Base-by-base conservation (phyloP, 2,888 invertebrate genomes). In the Drosophila borborema region DNA sequence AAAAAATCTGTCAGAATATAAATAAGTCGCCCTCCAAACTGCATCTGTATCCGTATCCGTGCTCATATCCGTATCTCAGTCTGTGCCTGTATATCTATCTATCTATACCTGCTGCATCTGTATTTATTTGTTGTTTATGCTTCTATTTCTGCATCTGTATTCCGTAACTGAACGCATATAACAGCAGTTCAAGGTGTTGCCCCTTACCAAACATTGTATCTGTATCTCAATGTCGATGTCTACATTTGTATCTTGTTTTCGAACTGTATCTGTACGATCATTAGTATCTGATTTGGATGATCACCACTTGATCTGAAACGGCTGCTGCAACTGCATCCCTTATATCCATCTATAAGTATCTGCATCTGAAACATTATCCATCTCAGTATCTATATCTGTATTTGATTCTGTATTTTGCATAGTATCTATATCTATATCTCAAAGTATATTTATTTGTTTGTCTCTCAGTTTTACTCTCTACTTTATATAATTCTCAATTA, bases 1-100 rank as follows among this genome's bases (percentile, higher is more conserved):
- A 84, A 72, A 84, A 84, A 68, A 68, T 84, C 79, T 64, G 81
- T 71, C 54, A 61, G 71, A 59, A 53, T 77, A 75, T 72, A 77
- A 75, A 80, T 77, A 77, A 60, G 76, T 77, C 72, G 72, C n/a
- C 28, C 72, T 79, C 67, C 72, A 23, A 58, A 45, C 58, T 58
- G 45, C 58, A 58, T 58, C 45, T 45, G 58, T 45, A 43, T 56
- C 55, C 41, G 55, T 55, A 41, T 41, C 41, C 40, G 55, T 34
- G 5, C 49, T 10, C 38, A 54, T 54, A 40, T 38, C 53, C 16
- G 31, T 41, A 41, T 55, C n/a, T n/a, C 20, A 9, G 16, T 28
- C 6, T 41, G n/a, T 18, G 18, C 3, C 55, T 31, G 41, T 28
- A 20, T 20, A 20, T 20, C 20, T 20, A 20, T 20, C 20, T 20